Conservation (phyloP, 2,113 vertebrate species). For the Falco punctatus region DNA sequence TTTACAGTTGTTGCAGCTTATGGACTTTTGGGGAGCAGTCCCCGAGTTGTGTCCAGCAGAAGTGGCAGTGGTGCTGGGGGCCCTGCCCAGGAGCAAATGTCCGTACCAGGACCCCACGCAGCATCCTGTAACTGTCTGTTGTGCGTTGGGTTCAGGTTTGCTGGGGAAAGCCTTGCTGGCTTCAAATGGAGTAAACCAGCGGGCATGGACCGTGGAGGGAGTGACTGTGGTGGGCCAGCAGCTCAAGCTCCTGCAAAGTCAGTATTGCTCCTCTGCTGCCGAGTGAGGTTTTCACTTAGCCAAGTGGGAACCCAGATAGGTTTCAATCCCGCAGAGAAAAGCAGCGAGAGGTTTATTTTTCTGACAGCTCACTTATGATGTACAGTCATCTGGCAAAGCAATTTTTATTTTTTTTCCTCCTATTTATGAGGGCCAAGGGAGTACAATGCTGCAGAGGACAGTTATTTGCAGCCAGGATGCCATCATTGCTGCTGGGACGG, state of each 20-base stretch:
- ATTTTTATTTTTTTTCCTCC: not conserved
- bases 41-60: not conserved
- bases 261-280: not conserved
- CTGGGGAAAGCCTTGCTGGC: not conserved
- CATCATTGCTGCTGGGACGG: not conserved
- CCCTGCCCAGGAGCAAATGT: not conserved
- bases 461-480: not conserved
- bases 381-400: not conserved
- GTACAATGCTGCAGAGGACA: not conserved
- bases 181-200: not conserved
- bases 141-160: not conserved
- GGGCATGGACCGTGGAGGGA: not conserved
- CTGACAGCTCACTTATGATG: not conserved
- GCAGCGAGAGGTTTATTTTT: not conserved
- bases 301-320: not conserved
- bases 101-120: accelerated
- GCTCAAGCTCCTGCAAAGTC: not conserved
- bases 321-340: not conserved
- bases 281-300: too few species aligned
- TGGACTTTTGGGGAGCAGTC: accelerated
- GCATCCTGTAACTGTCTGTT: not conserved
- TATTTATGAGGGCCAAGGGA: not conserved
- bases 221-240: not conserved
- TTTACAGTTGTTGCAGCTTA: not conserved
- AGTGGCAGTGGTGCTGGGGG: not conserved